phyloP scores from a whole-genome alignment of 1,140 invertebrate species.

The Drosophila ironensis region DNA sequence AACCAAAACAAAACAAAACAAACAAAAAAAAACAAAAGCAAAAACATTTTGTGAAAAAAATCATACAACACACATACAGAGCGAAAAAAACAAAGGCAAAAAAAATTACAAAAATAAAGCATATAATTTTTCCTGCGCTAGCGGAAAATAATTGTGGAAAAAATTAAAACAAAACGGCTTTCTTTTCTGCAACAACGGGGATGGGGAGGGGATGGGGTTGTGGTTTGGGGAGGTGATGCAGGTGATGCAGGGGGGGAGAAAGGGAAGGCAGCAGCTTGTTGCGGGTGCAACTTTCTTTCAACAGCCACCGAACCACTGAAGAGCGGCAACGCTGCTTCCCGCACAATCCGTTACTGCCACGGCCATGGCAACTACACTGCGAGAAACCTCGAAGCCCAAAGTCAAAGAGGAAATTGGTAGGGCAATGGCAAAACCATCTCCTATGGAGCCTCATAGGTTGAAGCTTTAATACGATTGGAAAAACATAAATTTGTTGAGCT shows the following conservation, averaged over 20 bases:
- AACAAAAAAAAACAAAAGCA: conserved; percentile 36
- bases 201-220: neutral
- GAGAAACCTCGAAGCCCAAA: too few relatives aligned
- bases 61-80: conserved; percentile 47
- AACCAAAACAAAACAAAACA: conserved; percentile 73
- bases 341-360: conserved; percentile 38
- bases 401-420: too few relatives aligned
- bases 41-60: conserved; percentile 57
- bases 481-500: too few relatives aligned
- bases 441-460: too few relatives aligned
- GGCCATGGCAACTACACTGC: conserved; percentile 31
- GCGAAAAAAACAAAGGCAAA: conserved; percentile 43
- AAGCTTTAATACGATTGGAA: too few relatives aligned
- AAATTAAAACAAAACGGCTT: conserved; percentile 77
- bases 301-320: conserved; percentile 46
- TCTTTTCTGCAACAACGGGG: conserved; percentile 52
- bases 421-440: too few relatives aligned
- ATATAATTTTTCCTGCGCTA: conserved; percentile 77
- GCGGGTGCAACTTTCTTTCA: conserved; percentile 75
- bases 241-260: too few relatives aligned
- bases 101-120: conserved; percentile 73
- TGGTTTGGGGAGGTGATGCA: neutral
- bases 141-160: conserved; percentile 79
- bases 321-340: conserved; percentile 35
- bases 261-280: conserved; percentile 29